Base-by-base conservation (phyloP, 2,797 vertebrate species). In the Ataeniobius toweri region DNA sequence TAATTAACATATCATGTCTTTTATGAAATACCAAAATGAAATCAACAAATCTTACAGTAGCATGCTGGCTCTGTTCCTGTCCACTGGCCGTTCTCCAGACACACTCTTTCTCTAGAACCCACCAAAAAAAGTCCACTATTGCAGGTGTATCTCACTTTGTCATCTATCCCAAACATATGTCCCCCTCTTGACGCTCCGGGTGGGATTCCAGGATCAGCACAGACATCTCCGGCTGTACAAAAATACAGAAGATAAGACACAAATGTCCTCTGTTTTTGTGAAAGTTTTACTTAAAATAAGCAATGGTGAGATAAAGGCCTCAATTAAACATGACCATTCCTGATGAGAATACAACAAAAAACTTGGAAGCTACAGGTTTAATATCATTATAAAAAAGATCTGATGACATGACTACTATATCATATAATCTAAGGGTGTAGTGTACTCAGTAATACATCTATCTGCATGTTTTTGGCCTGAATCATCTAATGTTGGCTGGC, bases 141-240 rank as follows among this genome's bases (percentile, higher is more conserved):
- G 80, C 94, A 95, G 51, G 0, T 39, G 76, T 94, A 94, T 26
- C 4, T 83, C 61, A 95, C 92, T 44, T 0, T 89, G 67, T 94
- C 89, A 3, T 78, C 88, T 18, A 90, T 79, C 22, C 8, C 83
- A 80, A 93, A 95, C 0, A 39, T 16, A 50, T 77, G 78, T 1
- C 91, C 93, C 0, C 0, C 6, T 80, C 90, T 92, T 1, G 41
- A n/a, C 48, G 83, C 82, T 0, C 94, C 94, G 18, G 94, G 8
- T 51, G 94, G 94, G 55, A 93, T 63, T 4, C 94, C 94, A 10
- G 94, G 94, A 76, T 95, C 90, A 16, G 90, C 28, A 76, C 93
- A 94, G 3, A 0, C 3, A 46, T 70, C 6, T 9, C 72, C 86
- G 5, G 85, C 91, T 93, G 86, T 73, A n/a, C 16, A 58, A 36